Conservation (phyloP, 2,113 vertebrate genomes). For the Caretta caretta region DNA sequence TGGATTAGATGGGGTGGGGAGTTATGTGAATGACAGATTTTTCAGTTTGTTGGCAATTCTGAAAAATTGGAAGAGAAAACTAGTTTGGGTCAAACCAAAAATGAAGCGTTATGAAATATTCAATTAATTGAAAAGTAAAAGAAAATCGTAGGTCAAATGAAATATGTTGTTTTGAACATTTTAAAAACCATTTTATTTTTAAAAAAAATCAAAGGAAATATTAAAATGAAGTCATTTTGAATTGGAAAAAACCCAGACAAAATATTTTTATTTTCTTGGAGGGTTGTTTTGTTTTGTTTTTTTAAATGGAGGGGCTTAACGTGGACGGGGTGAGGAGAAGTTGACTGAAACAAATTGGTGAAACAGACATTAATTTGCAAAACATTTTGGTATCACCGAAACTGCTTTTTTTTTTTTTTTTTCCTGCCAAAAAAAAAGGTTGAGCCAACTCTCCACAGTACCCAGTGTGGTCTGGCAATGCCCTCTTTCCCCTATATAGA, state of each 20-base stretch:
- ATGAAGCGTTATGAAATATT: not conserved
- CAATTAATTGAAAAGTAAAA: not conserved
- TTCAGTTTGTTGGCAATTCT: not conserved
- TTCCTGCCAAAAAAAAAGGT: not conserved
- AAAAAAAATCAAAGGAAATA: not conserved
- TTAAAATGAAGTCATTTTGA: not conserved
- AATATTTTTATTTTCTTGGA: not conserved
- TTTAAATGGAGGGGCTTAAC: not conserved
- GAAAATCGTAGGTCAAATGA: not conserved
- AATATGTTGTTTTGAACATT: not conserved
- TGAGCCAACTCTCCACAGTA: not conserved
- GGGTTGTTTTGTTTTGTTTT: not conserved
- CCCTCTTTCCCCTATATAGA: not conserved
- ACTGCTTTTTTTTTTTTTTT: not conserved
- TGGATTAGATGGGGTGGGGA: fast-evolving
- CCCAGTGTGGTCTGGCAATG: not conserved
- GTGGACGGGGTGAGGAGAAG: too few relatives aligned
- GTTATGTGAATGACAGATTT: not conserved
- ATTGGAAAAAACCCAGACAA: not conserved
- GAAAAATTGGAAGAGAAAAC: not conserved
- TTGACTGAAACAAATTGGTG: not conserved
- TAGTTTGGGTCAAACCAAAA: not conserved
- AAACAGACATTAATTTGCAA: not conserved
- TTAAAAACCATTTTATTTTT: not conserved
- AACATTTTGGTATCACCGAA: not conserved